Conservation (phyloP, 1,140 invertebrate species). For the Drosophila ohnishii region DNA sequence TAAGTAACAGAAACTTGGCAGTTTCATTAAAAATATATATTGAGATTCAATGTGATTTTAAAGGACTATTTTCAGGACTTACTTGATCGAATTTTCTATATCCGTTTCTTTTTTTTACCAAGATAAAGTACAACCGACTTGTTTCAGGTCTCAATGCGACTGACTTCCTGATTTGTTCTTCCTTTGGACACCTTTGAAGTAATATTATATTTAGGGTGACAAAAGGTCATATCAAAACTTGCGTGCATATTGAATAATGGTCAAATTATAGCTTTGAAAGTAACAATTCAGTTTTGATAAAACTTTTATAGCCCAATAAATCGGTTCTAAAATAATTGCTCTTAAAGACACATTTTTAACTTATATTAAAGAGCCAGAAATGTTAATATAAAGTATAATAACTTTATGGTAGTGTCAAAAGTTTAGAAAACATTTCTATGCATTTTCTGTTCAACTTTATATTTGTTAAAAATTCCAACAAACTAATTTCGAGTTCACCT, state of each 20-base stretch:
- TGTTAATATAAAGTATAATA: no score
- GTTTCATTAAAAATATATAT: no score
- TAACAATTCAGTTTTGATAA: neutral
- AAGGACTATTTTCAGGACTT: neutral
- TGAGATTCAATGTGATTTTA: no score
- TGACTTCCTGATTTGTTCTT: neutral
- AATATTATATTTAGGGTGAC: neutral
- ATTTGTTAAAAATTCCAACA: neutral
- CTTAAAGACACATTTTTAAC: neutral
- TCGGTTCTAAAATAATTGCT: neutral
- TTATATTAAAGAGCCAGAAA: neutral
- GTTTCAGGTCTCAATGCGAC: neutral
- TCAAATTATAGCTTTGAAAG: slow-evolving; percentile 3
- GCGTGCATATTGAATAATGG: slow-evolving; percentile 6
- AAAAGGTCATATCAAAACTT: neutral
- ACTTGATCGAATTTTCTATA: neutral
- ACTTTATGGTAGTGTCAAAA: no score
- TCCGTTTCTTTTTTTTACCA: no score
- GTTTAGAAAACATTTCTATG: no score
- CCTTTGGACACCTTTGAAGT: neutral
- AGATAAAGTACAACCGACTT: neutral
- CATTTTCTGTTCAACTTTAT: neutral
- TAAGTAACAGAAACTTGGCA: neutral
- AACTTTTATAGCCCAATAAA: neutral
- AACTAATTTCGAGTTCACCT: slow-evolving; percentile 16